Evolutionary conservation across 1,140 invertebrate genomes (phyloP).

Genomic region (Rhizoglyphus robini): DNA sequence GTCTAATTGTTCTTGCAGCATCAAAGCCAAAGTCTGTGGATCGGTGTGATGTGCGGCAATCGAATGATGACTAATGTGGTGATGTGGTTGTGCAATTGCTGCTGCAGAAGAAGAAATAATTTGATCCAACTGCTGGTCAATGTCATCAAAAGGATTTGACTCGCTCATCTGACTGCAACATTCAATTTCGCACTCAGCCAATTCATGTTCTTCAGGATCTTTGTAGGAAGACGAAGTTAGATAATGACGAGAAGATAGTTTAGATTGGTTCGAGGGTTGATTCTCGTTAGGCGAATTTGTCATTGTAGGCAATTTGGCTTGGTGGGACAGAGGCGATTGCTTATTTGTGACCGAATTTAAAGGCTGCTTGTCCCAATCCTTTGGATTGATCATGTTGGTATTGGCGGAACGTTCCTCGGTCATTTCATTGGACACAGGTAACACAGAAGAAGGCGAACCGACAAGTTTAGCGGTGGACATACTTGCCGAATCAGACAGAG

Average conservation of each 20-base stretch:
- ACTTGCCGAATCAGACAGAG: background rate
- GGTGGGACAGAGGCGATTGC: background rate
- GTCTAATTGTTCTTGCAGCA: conserved; percentile 97
- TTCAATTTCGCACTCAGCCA: background rate
- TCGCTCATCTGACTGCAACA: background rate
- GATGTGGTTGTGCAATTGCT: conserved; percentile 4
- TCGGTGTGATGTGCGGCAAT: conserved; percentile 53
- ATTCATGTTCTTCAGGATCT: background rate
- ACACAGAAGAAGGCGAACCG: background rate
- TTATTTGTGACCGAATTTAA: background rate
- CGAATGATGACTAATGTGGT: background rate
- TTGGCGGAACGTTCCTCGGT: background rate
- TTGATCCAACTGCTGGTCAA: conserved; percentile 14
- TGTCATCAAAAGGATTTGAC: conserved; percentile 11
- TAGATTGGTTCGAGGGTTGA: no score
- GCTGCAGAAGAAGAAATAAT: conserved; percentile 8
- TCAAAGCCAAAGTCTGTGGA: conserved; percentile 89
- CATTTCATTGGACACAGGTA: background rate
- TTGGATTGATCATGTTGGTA: background rate
- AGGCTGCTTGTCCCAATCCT: background rate
- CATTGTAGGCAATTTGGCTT: no score
- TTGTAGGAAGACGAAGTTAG: background rate
- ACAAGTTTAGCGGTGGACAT: background rate
- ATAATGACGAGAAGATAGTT: background rate
- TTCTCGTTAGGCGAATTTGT: no score